These are phyloP conservation scores for Conus canariensis DNA, from an alignment of 2,888 invertebrate genomes.

Conservation along the genomic window DNA sequence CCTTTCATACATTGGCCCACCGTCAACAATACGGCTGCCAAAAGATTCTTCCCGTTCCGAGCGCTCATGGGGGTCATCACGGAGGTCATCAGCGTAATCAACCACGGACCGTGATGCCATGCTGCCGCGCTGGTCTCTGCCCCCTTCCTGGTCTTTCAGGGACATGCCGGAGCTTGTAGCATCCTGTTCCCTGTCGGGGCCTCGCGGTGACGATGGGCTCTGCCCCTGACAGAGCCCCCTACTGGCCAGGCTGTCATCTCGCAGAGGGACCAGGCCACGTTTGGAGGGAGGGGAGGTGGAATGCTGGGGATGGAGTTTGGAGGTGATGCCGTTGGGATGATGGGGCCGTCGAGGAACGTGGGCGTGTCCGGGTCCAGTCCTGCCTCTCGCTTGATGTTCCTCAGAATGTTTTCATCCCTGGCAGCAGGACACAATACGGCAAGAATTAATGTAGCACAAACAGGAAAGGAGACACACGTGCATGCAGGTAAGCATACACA, in stretches of 20 bases:
- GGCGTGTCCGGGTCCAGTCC: conserved; percentile 49
- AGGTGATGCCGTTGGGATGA: neutral
- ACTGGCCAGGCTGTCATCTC: neutral
- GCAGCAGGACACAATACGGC: neutral
- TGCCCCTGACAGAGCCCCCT: neutral
- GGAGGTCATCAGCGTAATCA: neutral
- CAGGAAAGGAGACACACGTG: neutral
- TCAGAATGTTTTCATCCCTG: conserved; percentile 53
- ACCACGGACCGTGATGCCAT: neutral
- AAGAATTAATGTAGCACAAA: neutral
- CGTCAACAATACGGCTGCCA: neutral
- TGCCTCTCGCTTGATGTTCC: conserved; percentile 56
- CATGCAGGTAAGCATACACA: neutral
- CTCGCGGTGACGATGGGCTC: neutral
- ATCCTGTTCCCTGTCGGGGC: neutral
- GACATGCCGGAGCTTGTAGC: neutral
- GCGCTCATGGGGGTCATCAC: neutral
- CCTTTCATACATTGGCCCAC: neutral
- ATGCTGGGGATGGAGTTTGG: neutral
- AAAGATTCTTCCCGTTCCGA: neutral
- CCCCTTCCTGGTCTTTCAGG: neutral
- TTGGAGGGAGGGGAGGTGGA: neutral
- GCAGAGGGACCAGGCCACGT: neutral
- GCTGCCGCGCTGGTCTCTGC: neutral
- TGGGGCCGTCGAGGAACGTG: conserved; percentile 16